phyloP scores from a whole-genome alignment of 1,140 invertebrate species.

The Brachionus rotundiformis region DNA sequence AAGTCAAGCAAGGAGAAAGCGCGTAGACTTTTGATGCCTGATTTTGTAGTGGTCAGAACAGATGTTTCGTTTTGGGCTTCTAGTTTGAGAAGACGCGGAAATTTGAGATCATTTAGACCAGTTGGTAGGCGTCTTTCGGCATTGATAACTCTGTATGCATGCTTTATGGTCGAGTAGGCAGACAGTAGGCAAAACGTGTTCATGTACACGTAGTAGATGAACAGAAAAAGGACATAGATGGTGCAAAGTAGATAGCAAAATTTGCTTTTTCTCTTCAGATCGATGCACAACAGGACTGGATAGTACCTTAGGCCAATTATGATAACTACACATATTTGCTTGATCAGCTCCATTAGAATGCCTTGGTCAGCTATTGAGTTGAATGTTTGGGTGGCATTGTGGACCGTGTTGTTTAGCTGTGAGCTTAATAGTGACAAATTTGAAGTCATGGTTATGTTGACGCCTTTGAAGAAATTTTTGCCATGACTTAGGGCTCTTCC shows the following conservation, averaged over 20 bases:
- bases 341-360: conserved; percentile 39
- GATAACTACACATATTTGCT: conserved; percentile 46
- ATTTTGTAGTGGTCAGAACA: background rate
- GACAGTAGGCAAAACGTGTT: conserved; percentile 48
- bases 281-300: conserved; percentile 30
- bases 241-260: conserved; percentile 38
- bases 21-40: background rate
- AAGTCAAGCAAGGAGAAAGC: background rate
- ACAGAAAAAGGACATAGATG: conserved; percentile 7
- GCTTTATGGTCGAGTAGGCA: conserved; percentile 1
- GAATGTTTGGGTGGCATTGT: background rate
- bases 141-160: conserved; percentile 1
- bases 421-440: background rate
- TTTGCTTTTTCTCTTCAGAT: conserved; percentile 45
- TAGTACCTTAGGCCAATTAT: conserved; percentile 51
- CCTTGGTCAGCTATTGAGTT: background rate
- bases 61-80: background rate
- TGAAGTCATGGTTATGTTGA: background rate
- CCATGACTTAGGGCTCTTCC: background rate
- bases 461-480: background rate
- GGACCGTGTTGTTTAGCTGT: background rate
- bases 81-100: background rate
- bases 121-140: background rate
- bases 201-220: conserved; percentile 47
- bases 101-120: background rate